Evolutionary conservation across 2,888 invertebrate species (phyloP).

Genomic region (Tipula unca): DNA sequence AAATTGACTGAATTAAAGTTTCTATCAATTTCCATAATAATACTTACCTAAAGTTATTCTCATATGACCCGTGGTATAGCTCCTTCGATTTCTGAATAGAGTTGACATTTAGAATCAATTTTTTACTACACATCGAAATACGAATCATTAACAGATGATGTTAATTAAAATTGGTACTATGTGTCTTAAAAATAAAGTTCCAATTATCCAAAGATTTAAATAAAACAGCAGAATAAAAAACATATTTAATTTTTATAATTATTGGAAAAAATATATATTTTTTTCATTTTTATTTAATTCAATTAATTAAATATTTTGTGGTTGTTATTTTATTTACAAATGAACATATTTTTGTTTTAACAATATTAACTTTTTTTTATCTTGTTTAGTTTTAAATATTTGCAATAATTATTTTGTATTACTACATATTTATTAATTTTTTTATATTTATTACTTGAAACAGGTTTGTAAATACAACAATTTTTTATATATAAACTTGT

Average conservation of each 20-base stretch:
- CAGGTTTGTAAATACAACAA: background rate
- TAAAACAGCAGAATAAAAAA: background rate
- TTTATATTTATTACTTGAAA: background rate
- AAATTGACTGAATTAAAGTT: too few relatives aligned
- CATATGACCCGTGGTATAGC: too few relatives aligned
- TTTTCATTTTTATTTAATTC: background rate
- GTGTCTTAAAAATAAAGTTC: background rate
- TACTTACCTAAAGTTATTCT: too few relatives aligned
- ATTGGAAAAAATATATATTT: slow-evolving; percentile 14
- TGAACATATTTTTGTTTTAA: background rate
- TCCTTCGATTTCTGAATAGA: too few relatives aligned
- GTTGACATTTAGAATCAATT: too few relatives aligned
- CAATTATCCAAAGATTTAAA: background rate
- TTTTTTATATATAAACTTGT: background rate
- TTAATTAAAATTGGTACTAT: too few relatives aligned
- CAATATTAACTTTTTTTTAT: background rate
- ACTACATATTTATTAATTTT: background rate
- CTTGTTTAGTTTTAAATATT: background rate
- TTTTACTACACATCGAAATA: too few relatives aligned
- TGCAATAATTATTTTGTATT: background rate
- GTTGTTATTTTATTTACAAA: background rate
- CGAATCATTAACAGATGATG: too few relatives aligned
- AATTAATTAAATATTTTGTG: background rate
- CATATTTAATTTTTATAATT: background rate
- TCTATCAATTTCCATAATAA: too few relatives aligned